Evolutionary conservation across 2,888 invertebrate species (phyloP).

Genomic region (Volucella inanis): DNA sequence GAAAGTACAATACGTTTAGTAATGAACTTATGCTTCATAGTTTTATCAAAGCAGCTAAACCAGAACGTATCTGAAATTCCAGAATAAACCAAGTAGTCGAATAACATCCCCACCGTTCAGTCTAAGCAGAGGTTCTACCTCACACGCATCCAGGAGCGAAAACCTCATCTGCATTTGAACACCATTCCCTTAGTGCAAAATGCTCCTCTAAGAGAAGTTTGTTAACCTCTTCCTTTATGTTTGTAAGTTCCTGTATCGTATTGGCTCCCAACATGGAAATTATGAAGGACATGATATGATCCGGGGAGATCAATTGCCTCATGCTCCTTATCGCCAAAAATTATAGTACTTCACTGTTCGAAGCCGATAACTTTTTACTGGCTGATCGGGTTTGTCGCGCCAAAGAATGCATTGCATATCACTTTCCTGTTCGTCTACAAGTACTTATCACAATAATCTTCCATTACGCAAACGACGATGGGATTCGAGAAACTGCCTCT

Average conservation of each 20-base stretch:
- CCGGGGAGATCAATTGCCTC: not conserved
- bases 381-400: constrained; percentile 1
- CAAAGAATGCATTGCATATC: constrained; percentile 19
- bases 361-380: constrained; percentile 12
- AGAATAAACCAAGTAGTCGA: too few species aligned
- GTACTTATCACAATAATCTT: constrained; percentile 18
- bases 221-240: constrained; percentile 8
- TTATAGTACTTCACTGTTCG: constrained; percentile 1
- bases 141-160: not conserved
- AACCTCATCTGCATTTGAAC: constrained; percentile 10
- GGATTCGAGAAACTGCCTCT: not conserved
- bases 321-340: not conserved
- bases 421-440: not conserved
- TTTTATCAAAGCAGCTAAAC: constrained; percentile 12
- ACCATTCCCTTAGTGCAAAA: constrained; percentile 10
- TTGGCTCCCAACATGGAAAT: constrained; percentile 38
- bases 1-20: constrained; percentile 16
- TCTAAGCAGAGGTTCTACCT: constrained; percentile 7
- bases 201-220: not conserved
- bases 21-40: not conserved
- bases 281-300: constrained; percentile 16
- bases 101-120: too few species aligned
- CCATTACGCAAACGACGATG: not conserved
- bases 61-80: constrained; percentile 11
- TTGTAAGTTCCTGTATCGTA: not conserved